Base-by-base conservation (phyloP, 2,797 vertebrate species). In the Amblyraja radiata region DNA sequence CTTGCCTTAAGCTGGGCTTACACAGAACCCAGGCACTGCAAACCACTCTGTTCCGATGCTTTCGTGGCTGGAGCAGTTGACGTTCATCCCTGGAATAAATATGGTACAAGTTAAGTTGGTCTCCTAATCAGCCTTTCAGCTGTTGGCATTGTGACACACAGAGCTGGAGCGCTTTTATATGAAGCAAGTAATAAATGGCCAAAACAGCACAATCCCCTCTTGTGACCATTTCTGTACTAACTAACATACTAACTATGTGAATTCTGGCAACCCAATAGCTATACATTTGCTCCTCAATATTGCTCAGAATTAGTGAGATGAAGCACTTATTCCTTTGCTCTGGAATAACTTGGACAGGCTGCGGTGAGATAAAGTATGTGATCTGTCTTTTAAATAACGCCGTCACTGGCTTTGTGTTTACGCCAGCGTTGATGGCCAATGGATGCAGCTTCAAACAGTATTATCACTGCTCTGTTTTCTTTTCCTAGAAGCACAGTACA, bases 231-330 rank as follows among this genome's bases (percentile, higher is more conserved):
- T 54, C 39, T 74, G 25, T 14, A 54, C 21, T 46, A n/a, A n/a
- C n/a, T n/a, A n/a, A n/a, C n/a, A n/a, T n/a, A n/a, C n/a, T n/a
- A 91, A 73, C 39, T 8, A 74, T 74, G 84, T 65, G 71, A 91
- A 54, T 39, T 23, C 23, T 76, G 71, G 68, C 39, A 92, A n/a
- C 36, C 3, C 68, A 91, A 8, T 36, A 91, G 68, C 36, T 32
- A 54, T 28, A 18, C 16, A 76, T 54, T 92, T 76, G 39, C 10
- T 18, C 39, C 25, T 28, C 25, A 6, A 39, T 76, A 54, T 76
- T 16, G 14, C n/a, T 14, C 25, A 28, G 90, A 92, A 58, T 92
- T 14, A 46, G 23, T 92, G 25, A 16, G 71, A 58, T 58, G 21
- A 36, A 88, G 68, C n/a, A 6, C 6, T 65, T 88, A 58, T 58